Percentiles rank a stretch among this genome's conserved stretches.
Evolutionary conservation across 2,888 invertebrate genomes (phyloP).

Genomic region (Galerucella nymphaeae): DNA sequence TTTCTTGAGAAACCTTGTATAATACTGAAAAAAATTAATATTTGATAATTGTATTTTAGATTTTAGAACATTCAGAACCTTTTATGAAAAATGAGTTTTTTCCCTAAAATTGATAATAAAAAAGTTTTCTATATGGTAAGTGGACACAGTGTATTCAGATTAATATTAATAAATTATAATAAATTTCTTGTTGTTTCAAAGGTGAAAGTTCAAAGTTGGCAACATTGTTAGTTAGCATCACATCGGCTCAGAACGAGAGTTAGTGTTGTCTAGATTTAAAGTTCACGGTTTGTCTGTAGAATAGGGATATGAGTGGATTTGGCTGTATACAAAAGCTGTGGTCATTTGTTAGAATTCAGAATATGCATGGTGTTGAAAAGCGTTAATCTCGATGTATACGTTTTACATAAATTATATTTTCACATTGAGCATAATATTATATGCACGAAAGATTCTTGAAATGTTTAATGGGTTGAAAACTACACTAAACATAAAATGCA

Average conservation of each 20-base stretch:
- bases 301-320: neutral
- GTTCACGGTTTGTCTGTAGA: neutral
- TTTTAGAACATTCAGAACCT: no score
- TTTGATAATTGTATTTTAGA: no score
- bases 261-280: conserved; percentile 3
- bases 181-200: neutral
- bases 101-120: no score
- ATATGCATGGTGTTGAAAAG: neutral
- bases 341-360: neutral
- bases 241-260: neutral
- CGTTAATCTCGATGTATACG: neutral
- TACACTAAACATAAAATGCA: no score
- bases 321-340: neutral
- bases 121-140: no score
- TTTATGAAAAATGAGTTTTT: no score
- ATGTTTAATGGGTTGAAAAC: no score
- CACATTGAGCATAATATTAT: no score
- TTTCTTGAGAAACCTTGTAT: no score
- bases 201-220: conserved; percentile 2
- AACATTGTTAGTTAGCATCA: neutral
- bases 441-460: no score
- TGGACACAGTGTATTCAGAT: no score
- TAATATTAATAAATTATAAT: neutral
- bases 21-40: no score
- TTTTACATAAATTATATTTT: neutral